Conservation (phyloP, 2,113 vertebrate species). For the Clupea harengus region DNA sequence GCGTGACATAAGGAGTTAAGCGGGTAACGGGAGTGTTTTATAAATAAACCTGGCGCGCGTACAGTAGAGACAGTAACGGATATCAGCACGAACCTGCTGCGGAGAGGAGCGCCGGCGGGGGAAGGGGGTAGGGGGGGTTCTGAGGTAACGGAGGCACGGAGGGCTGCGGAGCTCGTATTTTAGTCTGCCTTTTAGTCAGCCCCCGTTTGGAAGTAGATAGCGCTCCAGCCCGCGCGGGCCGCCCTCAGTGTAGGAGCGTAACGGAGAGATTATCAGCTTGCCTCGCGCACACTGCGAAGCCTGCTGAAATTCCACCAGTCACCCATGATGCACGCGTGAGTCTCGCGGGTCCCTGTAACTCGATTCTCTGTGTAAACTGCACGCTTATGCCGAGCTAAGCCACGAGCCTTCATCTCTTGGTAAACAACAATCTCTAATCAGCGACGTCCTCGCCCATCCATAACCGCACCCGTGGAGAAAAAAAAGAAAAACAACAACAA, state of each 20-base stretch:
- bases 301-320: background rate
- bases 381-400: background rate
- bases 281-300: background rate
- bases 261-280: background rate
- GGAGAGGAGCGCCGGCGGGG: background rate
- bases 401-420: background rate
- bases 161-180: no score
- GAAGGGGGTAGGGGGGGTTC: background rate
- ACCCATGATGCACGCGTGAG: background rate
- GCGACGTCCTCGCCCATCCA: background rate
- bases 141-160: background rate
- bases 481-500: background rate
- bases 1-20: background rate
- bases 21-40: background rate
- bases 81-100: background rate
- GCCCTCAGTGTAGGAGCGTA: background rate
- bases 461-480: background rate
- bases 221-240: background rate
- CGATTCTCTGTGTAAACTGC: background rate
- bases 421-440: background rate
- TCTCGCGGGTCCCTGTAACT: background rate
- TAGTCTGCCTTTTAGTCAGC: no score
- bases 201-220: no score
- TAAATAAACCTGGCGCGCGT: background rate
- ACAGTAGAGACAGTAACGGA: background rate